Base-by-base conservation (phyloP, 2,797 vertebrate species). In the Hozukius guyotensis region DNA sequence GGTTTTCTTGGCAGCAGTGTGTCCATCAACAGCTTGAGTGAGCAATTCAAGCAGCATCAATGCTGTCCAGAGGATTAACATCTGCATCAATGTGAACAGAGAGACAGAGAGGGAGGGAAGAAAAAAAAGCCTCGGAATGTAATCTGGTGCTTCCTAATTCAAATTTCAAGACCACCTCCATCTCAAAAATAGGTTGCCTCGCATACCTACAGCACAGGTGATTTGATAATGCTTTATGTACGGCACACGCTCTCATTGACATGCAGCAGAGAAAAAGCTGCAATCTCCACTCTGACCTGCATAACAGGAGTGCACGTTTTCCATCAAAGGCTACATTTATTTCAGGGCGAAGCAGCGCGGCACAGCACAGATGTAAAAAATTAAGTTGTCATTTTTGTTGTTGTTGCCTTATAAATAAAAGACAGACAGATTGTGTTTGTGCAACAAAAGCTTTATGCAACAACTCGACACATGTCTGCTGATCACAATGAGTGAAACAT, bases 211-310 rank as follows among this genome's bases (percentile, higher is more conserved):
- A 85, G 86, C 77, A 62, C 60, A 22, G 67, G 11, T 71, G 46
- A 67, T 56, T 10, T 76, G 79, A 89, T 76, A 84, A 69, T 70
- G 76, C 82, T 42, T 75, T 59, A 69, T 70, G 64, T 87, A 61
- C 62, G 49, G 59, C 83, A 75, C 80, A 75, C 36, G 78, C 82
- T 82, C 85, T 93, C 87, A 90, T 94, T 93, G 92, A 90, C 85
- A 93, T 93, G 92, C 92, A 81, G 87, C 85, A 66, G 83, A 81
- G 84, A 53, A 80, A 65, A 64, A 80, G 77, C 87, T 74, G 70
- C 86, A 85, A 82, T 87, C 80, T 88, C 83, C 81, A 72, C 87
- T 87, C 85, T 90, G 90, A 90, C 90, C 93, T 86, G 84, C 67
- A 80, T 77, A 63, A 80, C 63, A 84, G 63, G 74, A 72, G 78